These are phyloP conservation scores for Beroe ovata DNA, from an alignment of 37 sponge, comb jelly and placozoan genomes.

Conservation along the genomic window DNA sequence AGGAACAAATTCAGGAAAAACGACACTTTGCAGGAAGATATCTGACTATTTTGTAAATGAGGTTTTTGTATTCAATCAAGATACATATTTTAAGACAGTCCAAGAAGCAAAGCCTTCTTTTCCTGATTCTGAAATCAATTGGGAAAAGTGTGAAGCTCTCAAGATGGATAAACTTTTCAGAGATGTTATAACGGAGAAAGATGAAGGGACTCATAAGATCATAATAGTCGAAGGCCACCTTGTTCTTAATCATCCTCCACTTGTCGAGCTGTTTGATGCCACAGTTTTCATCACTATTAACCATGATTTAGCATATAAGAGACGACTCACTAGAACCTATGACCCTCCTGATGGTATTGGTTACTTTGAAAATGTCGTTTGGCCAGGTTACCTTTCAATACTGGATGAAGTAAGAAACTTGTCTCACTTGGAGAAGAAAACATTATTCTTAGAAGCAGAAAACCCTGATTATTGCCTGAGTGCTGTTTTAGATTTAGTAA, in stretches of 20 bases:
- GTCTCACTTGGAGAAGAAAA: neutral
- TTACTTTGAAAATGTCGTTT: slow-evolving; percentile 58
- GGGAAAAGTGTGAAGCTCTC: slow-evolving; percentile 38
- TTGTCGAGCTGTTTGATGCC: neutral
- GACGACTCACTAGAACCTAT: slow-evolving; percentile 14
- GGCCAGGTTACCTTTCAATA: slow-evolving; percentile 21
- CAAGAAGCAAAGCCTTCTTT: slow-evolving; percentile 8
- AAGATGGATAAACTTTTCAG: slow-evolving; percentile 38
- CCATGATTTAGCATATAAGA: slow-evolving; percentile 31
- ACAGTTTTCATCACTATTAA: slow-evolving; percentile 2
- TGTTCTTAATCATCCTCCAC: slow-evolving; percentile 1
- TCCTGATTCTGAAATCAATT: slow-evolving; percentile 9
- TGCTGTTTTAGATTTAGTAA: neutral
- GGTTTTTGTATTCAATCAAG: slow-evolving; percentile 40
- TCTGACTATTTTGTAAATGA: neutral
- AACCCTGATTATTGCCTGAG: neutral
- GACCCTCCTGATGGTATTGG: slow-evolving; percentile 59
- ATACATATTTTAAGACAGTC: slow-evolving; percentile 50
- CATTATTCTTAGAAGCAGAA: slow-evolving; percentile 16
- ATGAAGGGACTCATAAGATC: neutral
- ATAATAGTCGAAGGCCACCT: slow-evolving; percentile 64
- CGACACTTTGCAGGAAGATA: slow-evolving; percentile 36
- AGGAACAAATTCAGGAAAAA: slow-evolving; percentile 61
- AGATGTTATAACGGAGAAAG: neutral
- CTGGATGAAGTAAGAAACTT: neutral